Base-by-base conservation (phyloP, 2,888 invertebrate species). In the Sarcophaga carnaria region DNA sequence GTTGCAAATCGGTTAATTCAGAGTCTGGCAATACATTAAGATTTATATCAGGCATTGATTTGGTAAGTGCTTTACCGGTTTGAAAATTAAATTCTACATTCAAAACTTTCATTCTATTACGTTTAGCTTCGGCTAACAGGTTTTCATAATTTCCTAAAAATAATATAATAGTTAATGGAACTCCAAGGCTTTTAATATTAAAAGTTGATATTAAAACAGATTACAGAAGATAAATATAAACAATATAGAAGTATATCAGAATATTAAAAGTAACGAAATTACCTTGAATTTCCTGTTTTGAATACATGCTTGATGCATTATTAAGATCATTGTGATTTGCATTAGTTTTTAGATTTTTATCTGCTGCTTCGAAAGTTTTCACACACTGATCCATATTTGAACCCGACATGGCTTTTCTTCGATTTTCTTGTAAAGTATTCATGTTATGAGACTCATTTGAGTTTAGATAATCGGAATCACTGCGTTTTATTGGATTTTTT, bases 71-170 rank as follows among this genome's bases (percentile, higher is more conserved):
- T 17, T 60, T 80, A 37, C 77, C 70, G 5, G 45, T 67, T 60
- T 64, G 85, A 3, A 94, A 91, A 77, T 94, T 95, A 88, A 95
- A 96, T 90, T 96, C 96, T 0, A 95, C 94, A 4, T 95, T 94
- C 80, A 96, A 91, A 2, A 96, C 94, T 91, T 94, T 95, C 25
- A 95, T 90, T 91, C 95, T 95, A 89, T 96, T 96, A 74, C 94
- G 92, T 87, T 95, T 93, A 0, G 96, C 95, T 80, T 95, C 95
- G 17, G 94, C 95, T 82, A 95, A 81, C n/a, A 83, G 14, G 54
- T 60, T 83, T 77, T 78, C 78, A 60, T 63, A 72, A 60, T 86
- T 76, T 12, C 27, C 86, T 86, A 27, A 37, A 64, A 71, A 22
- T 20, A 12, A 47, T 12, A 71, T 10, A 10, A 8, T 37, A 2